Evolutionary conservation across 2,797 vertebrate genomes (phyloP).

Genomic region (Chelon auratus): DNA sequence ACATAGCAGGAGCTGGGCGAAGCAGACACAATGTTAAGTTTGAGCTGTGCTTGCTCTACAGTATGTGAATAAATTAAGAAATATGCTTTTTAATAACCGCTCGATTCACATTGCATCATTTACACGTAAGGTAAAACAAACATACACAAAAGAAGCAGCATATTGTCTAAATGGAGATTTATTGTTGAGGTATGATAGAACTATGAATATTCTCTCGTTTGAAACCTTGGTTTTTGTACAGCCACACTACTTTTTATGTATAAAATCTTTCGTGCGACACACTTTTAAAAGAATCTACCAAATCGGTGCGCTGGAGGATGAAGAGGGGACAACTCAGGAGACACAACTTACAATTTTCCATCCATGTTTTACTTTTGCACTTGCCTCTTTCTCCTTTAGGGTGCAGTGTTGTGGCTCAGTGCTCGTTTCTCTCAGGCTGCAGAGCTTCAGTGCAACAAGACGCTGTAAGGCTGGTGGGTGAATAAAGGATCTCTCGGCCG

Average conservation of each 20-base stretch:
- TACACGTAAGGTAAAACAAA: constrained; percentile 70
- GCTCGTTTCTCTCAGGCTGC: constrained; percentile 28
- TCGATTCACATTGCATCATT: constrained; percentile 73
- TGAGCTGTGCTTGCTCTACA: constrained; percentile 63
- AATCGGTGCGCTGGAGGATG: constrained; percentile 39
- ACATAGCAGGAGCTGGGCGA: constrained; percentile 64
- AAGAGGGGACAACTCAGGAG: constrained; percentile 25
- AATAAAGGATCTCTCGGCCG: constrained; percentile 43
- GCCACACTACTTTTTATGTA: constrained; percentile 39
- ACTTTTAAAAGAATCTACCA: constrained; percentile 39
- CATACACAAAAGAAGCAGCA: constrained; percentile 78
- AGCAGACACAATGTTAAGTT: constrained; percentile 62
- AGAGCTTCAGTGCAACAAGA: constrained; percentile 39
- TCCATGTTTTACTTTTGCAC: constrained; percentile 42
- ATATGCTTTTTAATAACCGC: constrained; percentile 49
- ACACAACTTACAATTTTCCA: constrained; percentile 54
- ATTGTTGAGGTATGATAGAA: constrained; percentile 76
- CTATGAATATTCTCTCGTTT: constrained; percentile 47
- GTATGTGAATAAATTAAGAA: constrained; percentile 71
- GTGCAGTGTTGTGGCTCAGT: constrained; percentile 45
- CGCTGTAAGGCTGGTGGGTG: constrained; percentile 39
- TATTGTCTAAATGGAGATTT: constrained; percentile 78
- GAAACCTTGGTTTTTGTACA: constrained; percentile 48
- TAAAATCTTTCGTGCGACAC: constrained; percentile 53
- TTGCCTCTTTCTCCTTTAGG: constrained; percentile 38